A percentile compares a stretch with the other conserved stretches of the same genome.
Conservation (phyloP, 2,888 invertebrate species). For the Macaria notata region DNA sequence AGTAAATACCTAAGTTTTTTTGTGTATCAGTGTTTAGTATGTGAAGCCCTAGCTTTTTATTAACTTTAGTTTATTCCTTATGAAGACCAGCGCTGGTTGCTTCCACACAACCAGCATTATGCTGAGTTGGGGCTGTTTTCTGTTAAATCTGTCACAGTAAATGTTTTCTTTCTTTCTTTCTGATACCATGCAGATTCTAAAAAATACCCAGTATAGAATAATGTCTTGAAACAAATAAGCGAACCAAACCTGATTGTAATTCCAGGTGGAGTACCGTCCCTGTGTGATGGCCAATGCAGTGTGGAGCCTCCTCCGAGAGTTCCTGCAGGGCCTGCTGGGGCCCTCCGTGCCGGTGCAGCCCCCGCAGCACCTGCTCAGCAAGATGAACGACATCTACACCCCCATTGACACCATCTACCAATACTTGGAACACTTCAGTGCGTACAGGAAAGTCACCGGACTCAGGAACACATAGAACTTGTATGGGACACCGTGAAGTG, state of each 20-base stretch:
- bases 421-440: conserved; percentile 96
- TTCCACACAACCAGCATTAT: too few species aligned
- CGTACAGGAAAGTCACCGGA: conserved; percentile 90
- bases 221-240: too few species aligned
- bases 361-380: conserved; percentile 87
- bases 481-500: conserved; percentile 10
- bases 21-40: too few species aligned
- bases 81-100: too few species aligned
- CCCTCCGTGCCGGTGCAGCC: conserved; percentile 87
- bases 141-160: too few species aligned
- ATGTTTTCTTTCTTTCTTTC: too few species aligned
- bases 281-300: conserved; percentile 94
- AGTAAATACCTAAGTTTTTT: too few species aligned
- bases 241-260: conserved; percentile 1
- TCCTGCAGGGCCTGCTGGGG: conserved; percentile 94
- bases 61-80: too few species aligned
- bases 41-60: too few species aligned
- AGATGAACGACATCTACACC: conserved; percentile 92
- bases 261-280: conserved; percentile 93
- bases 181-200: too few species aligned
- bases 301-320: conserved; percentile 95
- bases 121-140: too few species aligned
- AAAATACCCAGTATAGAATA: too few species aligned
- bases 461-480: conserved; percentile 48
- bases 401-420: conserved; percentile 97